Conservation (phyloP, 2,888 invertebrate species). For the Zeuzera pyrina region DNA sequence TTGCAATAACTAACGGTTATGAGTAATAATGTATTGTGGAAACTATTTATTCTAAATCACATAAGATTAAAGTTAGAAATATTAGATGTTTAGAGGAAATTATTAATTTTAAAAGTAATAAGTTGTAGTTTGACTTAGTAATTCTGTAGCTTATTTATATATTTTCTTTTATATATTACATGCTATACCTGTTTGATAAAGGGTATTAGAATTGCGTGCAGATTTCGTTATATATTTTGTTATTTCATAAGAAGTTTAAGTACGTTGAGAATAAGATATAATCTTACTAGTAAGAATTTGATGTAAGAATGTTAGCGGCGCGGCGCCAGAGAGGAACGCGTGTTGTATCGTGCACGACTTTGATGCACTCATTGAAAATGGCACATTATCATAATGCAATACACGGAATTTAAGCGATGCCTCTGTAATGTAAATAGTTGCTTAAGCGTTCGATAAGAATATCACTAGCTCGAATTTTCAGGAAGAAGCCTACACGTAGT, state of each 20-base stretch:
- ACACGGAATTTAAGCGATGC: constrained; percentile 56
- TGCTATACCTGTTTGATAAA: constrained; percentile 27
- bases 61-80: too few species aligned
- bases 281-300: constrained; percentile 5
- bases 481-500: too few species aligned
- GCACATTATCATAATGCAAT: constrained; percentile 66
- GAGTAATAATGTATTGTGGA: too few species aligned
- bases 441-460: too few species aligned
- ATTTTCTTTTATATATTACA: too few species aligned
- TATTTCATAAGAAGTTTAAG: background rate
- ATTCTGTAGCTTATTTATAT: too few species aligned
- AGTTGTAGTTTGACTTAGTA: background rate
- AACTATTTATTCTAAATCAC: too few species aligned
- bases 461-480: too few species aligned
- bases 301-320: constrained; percentile 6
- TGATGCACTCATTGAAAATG: constrained; percentile 59
- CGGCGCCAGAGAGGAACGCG: constrained; percentile 51
- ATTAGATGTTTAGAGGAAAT: too few species aligned
- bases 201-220: constrained; percentile 23
- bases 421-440: constrained; percentile 38
- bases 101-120: too few species aligned
- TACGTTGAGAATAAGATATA: constrained; percentile 6
- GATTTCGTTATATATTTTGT: constrained; percentile 11
- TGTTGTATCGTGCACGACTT: constrained; percentile 34
- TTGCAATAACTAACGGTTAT: too few species aligned